A percentile compares a stretch with the other conserved stretches of the same genome.
Conservation (phyloP, 1,140 invertebrate genomes). For the Euwallacea similis region DNA sequence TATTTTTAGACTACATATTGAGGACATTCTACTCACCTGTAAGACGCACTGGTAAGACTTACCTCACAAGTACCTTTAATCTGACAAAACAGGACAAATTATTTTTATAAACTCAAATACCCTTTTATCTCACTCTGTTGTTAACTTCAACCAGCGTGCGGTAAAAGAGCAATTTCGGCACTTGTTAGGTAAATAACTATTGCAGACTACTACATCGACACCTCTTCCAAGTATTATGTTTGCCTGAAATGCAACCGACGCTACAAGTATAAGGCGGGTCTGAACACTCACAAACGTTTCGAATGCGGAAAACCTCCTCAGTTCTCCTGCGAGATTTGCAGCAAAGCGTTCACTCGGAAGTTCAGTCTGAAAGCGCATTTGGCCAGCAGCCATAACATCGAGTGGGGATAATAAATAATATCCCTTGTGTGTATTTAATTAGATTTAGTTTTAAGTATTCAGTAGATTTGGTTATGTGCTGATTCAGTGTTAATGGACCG, state of each 20-base stretch:
- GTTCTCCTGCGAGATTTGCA: slow-evolving; percentile 51
- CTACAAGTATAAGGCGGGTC: slow-evolving; percentile 59
- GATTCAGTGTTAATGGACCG: too few relatives aligned
- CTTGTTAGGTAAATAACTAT: not conserved
- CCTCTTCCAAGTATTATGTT: slow-evolving; percentile 24
- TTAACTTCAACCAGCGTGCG: too few relatives aligned
- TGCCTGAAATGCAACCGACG: slow-evolving; percentile 57
- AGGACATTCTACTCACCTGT: not conserved
- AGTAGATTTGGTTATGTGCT: too few relatives aligned
- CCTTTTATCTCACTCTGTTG: too few relatives aligned
- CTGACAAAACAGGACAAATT: too few relatives aligned
- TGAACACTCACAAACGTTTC: slow-evolving; percentile 61
- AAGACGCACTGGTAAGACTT: not conserved
- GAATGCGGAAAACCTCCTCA: slow-evolving; percentile 56
- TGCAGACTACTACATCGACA: slow-evolving; percentile 24
- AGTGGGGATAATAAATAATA: not conserved
- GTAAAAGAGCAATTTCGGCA: too few relatives aligned
- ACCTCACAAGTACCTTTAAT: not conserved
- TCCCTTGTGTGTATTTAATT: too few relatives aligned
- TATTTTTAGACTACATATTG: too few relatives aligned
- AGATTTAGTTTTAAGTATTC: too few relatives aligned
- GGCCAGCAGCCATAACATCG: slow-evolving; percentile 14
- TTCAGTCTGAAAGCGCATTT: slow-evolving; percentile 44
- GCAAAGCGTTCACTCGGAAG: slow-evolving; percentile 44
- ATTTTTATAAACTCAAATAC: too few relatives aligned